Evolutionary conservation across 2,888 invertebrate genomes (phyloP).

Genomic region (Neoaliturus tenellus): DNA sequence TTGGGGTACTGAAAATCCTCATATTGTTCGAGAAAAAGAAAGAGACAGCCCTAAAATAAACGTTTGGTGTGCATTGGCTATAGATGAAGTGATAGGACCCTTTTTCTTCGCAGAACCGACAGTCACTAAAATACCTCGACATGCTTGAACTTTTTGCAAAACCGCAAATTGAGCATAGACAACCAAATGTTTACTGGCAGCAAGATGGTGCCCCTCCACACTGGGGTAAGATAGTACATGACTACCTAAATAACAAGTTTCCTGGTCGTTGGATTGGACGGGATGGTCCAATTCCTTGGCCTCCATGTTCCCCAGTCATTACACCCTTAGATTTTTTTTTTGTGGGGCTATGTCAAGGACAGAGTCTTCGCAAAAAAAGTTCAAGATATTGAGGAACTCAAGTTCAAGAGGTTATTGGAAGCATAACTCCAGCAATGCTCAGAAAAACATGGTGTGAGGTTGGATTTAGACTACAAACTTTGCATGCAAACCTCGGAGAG

Average conservation of each 20-base stretch:
- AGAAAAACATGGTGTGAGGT: constrained; percentile 22
- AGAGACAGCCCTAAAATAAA: constrained; percentile 43
- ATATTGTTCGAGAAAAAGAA: constrained; percentile 23
- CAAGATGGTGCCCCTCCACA: constrained; percentile 37
- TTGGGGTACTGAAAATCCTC: constrained; percentile 50
- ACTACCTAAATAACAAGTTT: constrained; percentile 24
- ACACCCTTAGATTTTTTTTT: constrained; percentile 13
- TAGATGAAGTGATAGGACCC: neutral
- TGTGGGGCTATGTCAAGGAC: constrained; percentile 25
- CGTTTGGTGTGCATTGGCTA: constrained; percentile 47
- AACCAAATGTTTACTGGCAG: constrained; percentile 34
- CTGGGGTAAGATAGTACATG: constrained; percentile 28
- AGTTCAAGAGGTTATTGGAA: constrained; percentile 24
- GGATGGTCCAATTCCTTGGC: constrained; percentile 15
- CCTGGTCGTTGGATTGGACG: constrained; percentile 29
- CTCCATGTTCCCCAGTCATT: constrained; percentile 39
- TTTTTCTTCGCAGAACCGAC: neutral
- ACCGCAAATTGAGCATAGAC: constrained; percentile 24
- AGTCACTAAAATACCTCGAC: constrained; percentile 16
- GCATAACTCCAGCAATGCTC: constrained; percentile 21
- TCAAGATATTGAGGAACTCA: constrained; percentile 12
- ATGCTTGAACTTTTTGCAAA: constrained; percentile 17
- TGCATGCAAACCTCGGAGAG: constrained; percentile 23
- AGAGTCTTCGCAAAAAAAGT: constrained; percentile 6
- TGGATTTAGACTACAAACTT: constrained; percentile 24